These are phyloP conservation scores for Scomber colias DNA, from an alignment of 2,113 vertebrate genomes.

Conservation along the genomic window DNA sequence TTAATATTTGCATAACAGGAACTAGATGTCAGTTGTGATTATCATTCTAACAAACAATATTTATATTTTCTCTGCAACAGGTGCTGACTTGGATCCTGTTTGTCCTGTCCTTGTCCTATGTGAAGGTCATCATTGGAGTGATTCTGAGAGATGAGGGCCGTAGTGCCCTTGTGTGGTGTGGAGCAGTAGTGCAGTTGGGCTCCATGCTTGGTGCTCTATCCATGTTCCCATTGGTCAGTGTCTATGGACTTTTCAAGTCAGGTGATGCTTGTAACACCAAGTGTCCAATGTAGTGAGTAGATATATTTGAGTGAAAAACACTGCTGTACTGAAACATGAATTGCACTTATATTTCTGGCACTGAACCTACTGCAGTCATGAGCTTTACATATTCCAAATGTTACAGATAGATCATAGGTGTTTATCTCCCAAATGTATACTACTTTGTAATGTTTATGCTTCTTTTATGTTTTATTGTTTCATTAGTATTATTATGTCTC, in stretches of 20 bases:
- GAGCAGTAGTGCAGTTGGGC: constrained; percentile 89
- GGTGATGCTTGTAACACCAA: constrained; percentile 86
- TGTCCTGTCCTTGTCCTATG: constrained; percentile 87
- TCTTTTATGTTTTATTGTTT: background rate
- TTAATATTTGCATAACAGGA: background rate
- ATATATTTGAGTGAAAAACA: constrained; percentile 16
- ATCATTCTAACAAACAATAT: background rate
- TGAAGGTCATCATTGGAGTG: constrained; percentile 89
- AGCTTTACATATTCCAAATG: constrained; percentile 37
- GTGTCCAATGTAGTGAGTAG: constrained; percentile 71
- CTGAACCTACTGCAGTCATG: constrained; percentile 11
- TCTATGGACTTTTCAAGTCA: constrained; percentile 84
- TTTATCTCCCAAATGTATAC: constrained; percentile 2
- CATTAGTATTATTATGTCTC: background rate
- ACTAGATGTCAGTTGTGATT: background rate
- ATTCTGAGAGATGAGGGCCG: constrained; percentile 88
- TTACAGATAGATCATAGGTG: constrained; percentile 25
- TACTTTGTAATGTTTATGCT: background rate
- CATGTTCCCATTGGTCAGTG: constrained; percentile 87
- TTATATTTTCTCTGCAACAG: constrained; percentile 67
- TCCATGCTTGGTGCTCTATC: constrained; percentile 88
- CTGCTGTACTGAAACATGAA: constrained; percentile 14
- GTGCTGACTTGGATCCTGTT: constrained; percentile 88
- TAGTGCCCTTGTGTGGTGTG: constrained; percentile 90
- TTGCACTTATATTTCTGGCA: constrained; percentile 33